Evolutionary conservation across 2,888 invertebrate genomes (phyloP).

Genomic region (Pollenia labialis): DNA sequence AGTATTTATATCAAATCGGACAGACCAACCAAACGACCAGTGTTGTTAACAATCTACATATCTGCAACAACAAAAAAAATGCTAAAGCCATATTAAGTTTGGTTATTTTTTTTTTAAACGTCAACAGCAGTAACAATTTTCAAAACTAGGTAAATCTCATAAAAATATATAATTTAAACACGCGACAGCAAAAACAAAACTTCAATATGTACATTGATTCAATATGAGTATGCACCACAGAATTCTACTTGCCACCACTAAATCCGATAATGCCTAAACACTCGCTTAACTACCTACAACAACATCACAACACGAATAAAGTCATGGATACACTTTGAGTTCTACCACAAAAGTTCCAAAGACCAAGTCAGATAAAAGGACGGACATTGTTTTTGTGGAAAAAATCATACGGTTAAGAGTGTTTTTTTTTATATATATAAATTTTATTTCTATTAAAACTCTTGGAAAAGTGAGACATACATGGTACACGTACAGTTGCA

Average conservation of each 20-base stretch:
- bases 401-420: conserved; percentile 3
- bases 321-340: conserved; percentile 49
- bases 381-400: conserved; percentile 30
- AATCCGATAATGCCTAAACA: not conserved
- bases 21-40: conserved; percentile 17
- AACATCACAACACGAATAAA: conserved; percentile 8
- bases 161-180: conserved; percentile 57
- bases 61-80: conserved; percentile 11
- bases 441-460: conserved; percentile 6
- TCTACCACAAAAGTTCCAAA: conserved; percentile 36
- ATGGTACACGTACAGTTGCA: not conserved
- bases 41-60: not conserved
- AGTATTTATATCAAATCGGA: not conserved
- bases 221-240: conserved; percentile 23
- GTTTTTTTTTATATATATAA: not conserved
- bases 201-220: not conserved
- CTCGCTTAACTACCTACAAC: not conserved
- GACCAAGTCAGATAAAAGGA: conserved; percentile 32
- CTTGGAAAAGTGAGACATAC: conserved; percentile 29
- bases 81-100: conserved; percentile 25
- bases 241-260: conserved; percentile 35
- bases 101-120: not conserved
- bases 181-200: conserved; percentile 27
- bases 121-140: conserved; percentile 24
- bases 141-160: conserved; percentile 60